phyloP scores from a whole-genome alignment of 2,113 vertebrate species.

The Anarhynchus alexandrinus region DNA sequence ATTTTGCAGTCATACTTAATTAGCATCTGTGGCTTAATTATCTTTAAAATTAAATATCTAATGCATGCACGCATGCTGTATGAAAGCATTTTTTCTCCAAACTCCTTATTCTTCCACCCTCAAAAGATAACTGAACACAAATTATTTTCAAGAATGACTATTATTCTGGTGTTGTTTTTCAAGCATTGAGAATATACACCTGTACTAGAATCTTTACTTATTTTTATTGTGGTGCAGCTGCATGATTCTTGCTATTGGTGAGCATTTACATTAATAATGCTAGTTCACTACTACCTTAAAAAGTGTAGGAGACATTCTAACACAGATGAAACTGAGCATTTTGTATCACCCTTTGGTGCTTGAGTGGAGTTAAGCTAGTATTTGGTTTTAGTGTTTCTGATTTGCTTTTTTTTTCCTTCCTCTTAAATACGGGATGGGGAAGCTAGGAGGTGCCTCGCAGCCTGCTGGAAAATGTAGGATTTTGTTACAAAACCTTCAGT shows the following conservation, averaged over 20 bases:
- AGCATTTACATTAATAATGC: background rate
- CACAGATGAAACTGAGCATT: background rate
- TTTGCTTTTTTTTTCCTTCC: background rate
- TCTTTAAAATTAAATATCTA: background rate
- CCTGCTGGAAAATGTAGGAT: background rate
- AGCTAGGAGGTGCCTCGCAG: background rate
- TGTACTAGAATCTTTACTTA: background rate
- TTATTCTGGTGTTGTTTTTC: background rate
- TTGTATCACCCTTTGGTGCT: background rate
- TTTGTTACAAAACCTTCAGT: background rate
- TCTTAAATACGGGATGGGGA: background rate
- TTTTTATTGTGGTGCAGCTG: background rate
- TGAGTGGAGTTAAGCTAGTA: background rate
- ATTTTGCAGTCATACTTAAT: constrained; percentile 55
- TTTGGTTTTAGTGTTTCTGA: background rate
- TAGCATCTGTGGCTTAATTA: background rate
- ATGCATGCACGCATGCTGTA: too few relatives aligned
- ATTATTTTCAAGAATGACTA: background rate
- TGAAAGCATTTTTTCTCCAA: background rate
- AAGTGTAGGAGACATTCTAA: background rate
- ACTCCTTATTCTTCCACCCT: background rate
- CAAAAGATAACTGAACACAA: background rate
- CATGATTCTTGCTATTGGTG: background rate
- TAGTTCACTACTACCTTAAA: background rate
- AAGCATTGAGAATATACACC: background rate